phyloP scores from a whole-genome alignment of 53 echinoderm and acorn worm genomes.

The Henricia sp. region DNA sequence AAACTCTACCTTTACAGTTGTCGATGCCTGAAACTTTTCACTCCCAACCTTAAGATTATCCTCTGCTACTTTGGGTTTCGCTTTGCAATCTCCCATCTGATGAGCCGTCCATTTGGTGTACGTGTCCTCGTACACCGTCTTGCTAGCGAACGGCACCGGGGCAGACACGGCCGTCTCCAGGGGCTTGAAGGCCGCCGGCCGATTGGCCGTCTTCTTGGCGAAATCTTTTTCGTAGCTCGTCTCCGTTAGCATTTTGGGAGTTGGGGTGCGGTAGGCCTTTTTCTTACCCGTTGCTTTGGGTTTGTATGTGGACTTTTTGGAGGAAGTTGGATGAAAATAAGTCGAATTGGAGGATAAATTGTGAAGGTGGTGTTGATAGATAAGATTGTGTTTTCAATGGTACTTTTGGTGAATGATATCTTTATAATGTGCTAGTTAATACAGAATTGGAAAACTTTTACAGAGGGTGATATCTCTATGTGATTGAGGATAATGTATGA shows the following conservation, averaged over 20 bases:
- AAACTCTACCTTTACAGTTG: slow-evolving; percentile 83
- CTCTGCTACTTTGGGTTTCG: slow-evolving; percentile 55
- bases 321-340: neutral
- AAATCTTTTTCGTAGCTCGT: slow-evolving; percentile 82
- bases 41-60: slow-evolving; percentile 74
- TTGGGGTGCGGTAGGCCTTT: slow-evolving; percentile 56
- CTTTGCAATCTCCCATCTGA: slow-evolving; percentile 65
- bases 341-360: too few relatives aligned
- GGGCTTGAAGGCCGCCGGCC: slow-evolving; percentile 74
- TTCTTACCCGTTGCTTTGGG: slow-evolving; percentile 29
- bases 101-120: slow-evolving; percentile 68
- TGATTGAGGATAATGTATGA: too few relatives aligned
- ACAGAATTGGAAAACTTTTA: too few relatives aligned
- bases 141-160: slow-evolving; percentile 70
- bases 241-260: slow-evolving; percentile 65
- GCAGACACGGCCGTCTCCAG: slow-evolving; percentile 46
- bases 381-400: too few relatives aligned
- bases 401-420: too few relatives aligned
- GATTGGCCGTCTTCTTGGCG: slow-evolving; percentile 60
- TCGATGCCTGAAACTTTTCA: slow-evolving; percentile 63
- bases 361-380: too few relatives aligned
- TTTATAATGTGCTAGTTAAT: too few relatives aligned
- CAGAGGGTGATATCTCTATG: too few relatives aligned
- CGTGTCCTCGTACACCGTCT: slow-evolving; percentile 80
- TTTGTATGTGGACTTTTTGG: slow-evolving; percentile 21